Percentiles rank a stretch among this genome's conserved stretches.
phyloP scores from a whole-genome alignment of 23 tunicate species.

The Botrylloides violaceus region DNA sequence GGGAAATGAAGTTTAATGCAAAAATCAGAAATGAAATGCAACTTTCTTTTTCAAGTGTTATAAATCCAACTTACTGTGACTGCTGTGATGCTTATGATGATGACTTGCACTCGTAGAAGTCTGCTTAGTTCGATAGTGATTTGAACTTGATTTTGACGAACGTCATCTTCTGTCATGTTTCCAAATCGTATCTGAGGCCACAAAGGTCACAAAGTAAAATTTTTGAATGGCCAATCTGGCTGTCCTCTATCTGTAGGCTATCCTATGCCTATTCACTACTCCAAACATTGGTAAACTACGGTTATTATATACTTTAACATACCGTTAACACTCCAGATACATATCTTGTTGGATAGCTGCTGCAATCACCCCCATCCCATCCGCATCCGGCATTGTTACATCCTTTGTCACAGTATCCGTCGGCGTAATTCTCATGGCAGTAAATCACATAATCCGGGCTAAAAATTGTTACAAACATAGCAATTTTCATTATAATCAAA shows the following conservation, averaged over 20 bases:
- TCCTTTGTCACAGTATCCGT: slow-evolving; percentile 82
- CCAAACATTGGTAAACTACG: not conserved
- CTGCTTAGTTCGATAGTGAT: slow-evolving; percentile 12
- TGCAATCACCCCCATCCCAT: slow-evolving; percentile 88
- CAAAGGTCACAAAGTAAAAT: too few relatives aligned
- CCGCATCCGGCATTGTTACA: slow-evolving; percentile 79
- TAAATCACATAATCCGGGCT: slow-evolving; percentile 48
- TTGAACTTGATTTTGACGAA: slow-evolving; percentile 16
- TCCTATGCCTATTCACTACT: too few relatives aligned
- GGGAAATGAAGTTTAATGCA: too few relatives aligned
- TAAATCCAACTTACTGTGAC: slow-evolving; percentile 4
- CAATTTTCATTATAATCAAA: too few relatives aligned
- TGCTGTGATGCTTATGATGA: not conserved
- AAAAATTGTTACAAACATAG: not conserved
- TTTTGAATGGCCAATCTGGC: too few relatives aligned
- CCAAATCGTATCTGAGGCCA: slow-evolving; percentile 48
- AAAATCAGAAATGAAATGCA: too few relatives aligned
- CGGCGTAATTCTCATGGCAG: slow-evolving; percentile 59
- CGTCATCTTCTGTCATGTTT: slow-evolving; percentile 35
- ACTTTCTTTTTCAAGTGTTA: not conserved
- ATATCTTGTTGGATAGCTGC: slow-evolving; percentile 8
- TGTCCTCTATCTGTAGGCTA: too few relatives aligned
- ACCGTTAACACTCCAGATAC: slow-evolving; percentile 19
- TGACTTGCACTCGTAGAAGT: not conserved
- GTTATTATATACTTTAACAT: not conserved